phyloP scores from a whole-genome alignment of 2,888 invertebrate genomes.

The Acleris laterana region DNA sequence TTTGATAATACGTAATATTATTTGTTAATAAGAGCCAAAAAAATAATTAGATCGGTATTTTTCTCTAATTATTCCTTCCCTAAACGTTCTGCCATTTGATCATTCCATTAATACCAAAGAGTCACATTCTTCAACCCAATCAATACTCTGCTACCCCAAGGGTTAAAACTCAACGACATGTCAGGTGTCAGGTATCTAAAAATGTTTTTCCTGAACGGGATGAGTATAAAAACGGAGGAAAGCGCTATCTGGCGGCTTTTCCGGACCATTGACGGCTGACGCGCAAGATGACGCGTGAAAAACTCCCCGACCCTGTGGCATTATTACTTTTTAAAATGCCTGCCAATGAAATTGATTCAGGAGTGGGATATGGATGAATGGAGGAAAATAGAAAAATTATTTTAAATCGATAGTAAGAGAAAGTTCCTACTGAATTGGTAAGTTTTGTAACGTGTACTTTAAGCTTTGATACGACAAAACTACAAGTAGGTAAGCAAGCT shows the following conservation, averaged over 20 bases:
- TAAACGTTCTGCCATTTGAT: too few species aligned
- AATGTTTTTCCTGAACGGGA: constrained; percentile 47
- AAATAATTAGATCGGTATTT: too few species aligned
- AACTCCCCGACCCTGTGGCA: constrained; percentile 44
- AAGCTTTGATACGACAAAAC: too few species aligned
- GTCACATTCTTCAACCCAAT: constrained; percentile 37
- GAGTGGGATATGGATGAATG: not conserved
- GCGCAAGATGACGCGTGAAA: constrained; percentile 52
- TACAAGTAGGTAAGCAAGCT: too few species aligned
- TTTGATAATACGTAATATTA: too few species aligned
- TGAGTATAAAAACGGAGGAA: constrained; percentile 48
- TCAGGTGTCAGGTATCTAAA: constrained; percentile 48
- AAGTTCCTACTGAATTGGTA: too few species aligned
- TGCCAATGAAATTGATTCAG: constrained; percentile 1
- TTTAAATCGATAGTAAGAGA: too few species aligned
- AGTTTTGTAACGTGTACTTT: too few species aligned
- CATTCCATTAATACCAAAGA: not conserved
- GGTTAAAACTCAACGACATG: constrained; percentile 44
- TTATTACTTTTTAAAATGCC: constrained; percentile 31
- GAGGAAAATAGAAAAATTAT: too few species aligned
- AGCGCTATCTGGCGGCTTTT: constrained; percentile 56
- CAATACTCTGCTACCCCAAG: constrained; percentile 42
- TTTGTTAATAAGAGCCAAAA: too few species aligned
- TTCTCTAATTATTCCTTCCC: too few species aligned
- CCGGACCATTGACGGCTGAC: constrained; percentile 56